These are phyloP conservation scores for Paramacrobiotus metropolitanus DNA, from an alignment of 1,140 invertebrate genomes.

Conservation along the genomic window DNA sequence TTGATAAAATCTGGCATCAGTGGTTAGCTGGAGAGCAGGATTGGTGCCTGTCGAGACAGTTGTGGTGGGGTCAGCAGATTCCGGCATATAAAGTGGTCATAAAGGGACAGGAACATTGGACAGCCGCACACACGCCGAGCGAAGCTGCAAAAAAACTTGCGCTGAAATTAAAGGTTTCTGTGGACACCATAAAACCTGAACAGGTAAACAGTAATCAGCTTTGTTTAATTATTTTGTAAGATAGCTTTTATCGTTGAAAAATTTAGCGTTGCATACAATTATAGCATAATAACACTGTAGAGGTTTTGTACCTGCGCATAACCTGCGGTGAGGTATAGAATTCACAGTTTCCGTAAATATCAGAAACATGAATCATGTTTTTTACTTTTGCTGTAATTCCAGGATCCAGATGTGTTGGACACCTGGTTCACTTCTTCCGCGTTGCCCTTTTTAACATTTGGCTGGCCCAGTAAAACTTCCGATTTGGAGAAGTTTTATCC, in stretches of 20 bases:
- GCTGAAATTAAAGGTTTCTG: slow-evolving; percentile 7
- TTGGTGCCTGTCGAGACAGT: slow-evolving; percentile 15
- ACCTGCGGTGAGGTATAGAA: too few species aligned
- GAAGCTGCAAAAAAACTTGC: slow-evolving; percentile 8
- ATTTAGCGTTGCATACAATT: too few species aligned
- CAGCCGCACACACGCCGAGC: background rate
- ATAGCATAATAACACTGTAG: too few species aligned
- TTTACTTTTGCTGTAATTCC: background rate
- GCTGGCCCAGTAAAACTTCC: slow-evolving; percentile 16
- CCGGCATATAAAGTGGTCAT: slow-evolving; percentile 10
- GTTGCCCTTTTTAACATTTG: slow-evolving; percentile 19
- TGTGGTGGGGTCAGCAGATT: slow-evolving; percentile 16
- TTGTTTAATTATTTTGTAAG: too few species aligned
- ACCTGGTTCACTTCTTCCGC: slow-evolving; percentile 26
- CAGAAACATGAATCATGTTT: background rate
- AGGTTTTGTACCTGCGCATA: too few species aligned
- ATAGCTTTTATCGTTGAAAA: too few species aligned
- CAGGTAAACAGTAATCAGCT: too few species aligned
- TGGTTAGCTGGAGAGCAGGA: slow-evolving; percentile 15
- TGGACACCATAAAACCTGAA: too few species aligned
- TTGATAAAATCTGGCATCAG: slow-evolving; percentile 16
- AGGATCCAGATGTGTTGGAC: slow-evolving; percentile 24
- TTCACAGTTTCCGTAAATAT: too few species aligned
- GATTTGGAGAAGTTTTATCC: slow-evolving; percentile 17
- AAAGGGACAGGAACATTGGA: slow-evolving; percentile 6